These are phyloP conservation scores for Pteria penguin DNA, from an alignment of 2,888 invertebrate genomes.

Conservation along the genomic window DNA sequence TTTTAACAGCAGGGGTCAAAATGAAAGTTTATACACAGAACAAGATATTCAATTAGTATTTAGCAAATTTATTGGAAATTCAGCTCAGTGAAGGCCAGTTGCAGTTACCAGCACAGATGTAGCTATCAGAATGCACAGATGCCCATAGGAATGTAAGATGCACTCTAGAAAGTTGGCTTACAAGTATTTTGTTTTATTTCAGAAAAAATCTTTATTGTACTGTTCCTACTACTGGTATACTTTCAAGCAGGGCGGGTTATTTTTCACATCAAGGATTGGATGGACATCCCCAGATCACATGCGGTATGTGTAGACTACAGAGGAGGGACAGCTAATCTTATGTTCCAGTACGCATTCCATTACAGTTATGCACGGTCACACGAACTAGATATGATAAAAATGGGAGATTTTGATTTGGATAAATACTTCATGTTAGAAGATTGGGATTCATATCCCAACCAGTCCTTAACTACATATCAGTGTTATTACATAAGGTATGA, in stretches of 20 bases:
- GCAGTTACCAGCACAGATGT: no score
- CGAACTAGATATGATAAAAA: neutral
- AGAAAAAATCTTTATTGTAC: neutral
- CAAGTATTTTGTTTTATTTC: no score
- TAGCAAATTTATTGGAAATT: no score
- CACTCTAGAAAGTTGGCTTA: no score
- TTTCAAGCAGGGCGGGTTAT: neutral
- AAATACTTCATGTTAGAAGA: neutral
- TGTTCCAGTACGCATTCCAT: conserved; percentile 37
- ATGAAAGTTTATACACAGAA: no score
- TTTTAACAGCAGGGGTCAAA: no score
- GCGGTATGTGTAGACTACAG: conserved; percentile 6
- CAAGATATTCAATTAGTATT: no score
- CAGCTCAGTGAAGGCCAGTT: no score
- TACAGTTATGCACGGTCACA: conserved; percentile 8
- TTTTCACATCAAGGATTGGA: neutral
- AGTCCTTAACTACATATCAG: neutral
- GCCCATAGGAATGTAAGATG: no score
- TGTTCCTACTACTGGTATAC: neutral
- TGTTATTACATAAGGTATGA: neutral
- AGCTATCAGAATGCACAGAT: no score
- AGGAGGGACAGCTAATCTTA: conserved; percentile 20
- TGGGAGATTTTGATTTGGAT: neutral
- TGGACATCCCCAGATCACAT: neutral
- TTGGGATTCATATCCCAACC: neutral